Conservation (phyloP, 2,888 invertebrate genomes). For the Lamproptera curius region DNA sequence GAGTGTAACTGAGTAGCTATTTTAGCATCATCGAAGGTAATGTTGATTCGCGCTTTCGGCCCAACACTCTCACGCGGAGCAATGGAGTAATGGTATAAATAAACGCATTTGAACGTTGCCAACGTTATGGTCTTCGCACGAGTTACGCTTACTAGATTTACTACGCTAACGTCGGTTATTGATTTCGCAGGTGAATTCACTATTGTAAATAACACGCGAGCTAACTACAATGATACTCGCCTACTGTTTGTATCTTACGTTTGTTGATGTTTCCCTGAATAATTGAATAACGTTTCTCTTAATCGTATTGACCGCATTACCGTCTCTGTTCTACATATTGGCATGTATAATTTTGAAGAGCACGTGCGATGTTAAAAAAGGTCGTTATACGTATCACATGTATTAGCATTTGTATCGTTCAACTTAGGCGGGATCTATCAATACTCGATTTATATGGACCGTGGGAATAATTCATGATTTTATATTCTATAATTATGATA, state of each 20-base stretch:
- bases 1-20: slow-evolving; percentile 72
- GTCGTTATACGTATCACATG: background rate
- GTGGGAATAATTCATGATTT: slow-evolving; percentile 10
- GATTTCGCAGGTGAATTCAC: too few relatives aligned
- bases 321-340: too few relatives aligned
- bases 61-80: slow-evolving; percentile 73
- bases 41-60: slow-evolving; percentile 74
- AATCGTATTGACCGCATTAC: too few relatives aligned
- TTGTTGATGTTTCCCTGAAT: too few relatives aligned
- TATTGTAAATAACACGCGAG: too few relatives aligned
- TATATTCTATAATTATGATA: slow-evolving; percentile 16
- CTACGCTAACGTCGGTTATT: slow-evolving; percentile 19
- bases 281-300: too few relatives aligned
- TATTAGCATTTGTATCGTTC: background rate
- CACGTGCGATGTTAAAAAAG: background rate
- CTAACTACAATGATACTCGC: too few relatives aligned
- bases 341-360: too few relatives aligned
- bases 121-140: slow-evolving; percentile 38
- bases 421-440: background rate
- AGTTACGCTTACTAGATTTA: slow-evolving; percentile 26
- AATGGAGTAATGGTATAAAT: slow-evolving; percentile 69
- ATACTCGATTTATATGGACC: background rate
- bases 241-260: too few relatives aligned
- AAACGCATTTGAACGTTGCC: slow-evolving; percentile 65
- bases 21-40: slow-evolving; percentile 77